These are phyloP conservation scores for Erebia aethiops DNA, from an alignment of 2,888 invertebrate species.

Conservation along the genomic window DNA sequence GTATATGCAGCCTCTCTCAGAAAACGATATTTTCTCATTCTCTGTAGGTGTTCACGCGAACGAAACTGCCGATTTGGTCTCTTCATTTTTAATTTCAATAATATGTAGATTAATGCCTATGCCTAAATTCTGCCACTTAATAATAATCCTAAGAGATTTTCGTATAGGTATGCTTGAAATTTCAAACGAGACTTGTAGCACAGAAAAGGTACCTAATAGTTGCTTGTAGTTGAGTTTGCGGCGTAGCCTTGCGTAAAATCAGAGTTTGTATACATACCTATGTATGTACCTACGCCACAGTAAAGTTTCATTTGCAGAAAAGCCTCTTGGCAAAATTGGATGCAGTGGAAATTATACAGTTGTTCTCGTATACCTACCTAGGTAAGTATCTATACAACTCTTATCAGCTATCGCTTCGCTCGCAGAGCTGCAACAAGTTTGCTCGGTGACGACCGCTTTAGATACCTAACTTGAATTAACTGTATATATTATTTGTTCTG, in stretches of 20 bases:
- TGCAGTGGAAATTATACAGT: neutral
- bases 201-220: too few species aligned
- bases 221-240: neutral
- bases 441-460: neutral
- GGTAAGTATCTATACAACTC: neutral
- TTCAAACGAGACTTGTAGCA: neutral
- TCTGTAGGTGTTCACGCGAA: too few species aligned
- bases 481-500: neutral
- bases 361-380: neutral
- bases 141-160: neutral
- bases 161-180: neutral
- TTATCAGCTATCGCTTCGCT: neutral
- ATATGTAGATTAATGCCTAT: neutral
- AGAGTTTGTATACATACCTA: neutral
- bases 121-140: neutral
- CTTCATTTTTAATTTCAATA: too few species aligned
- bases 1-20: too few species aligned
- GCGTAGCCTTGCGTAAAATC: neutral
- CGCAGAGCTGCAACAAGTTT: neutral
- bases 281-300: neutral
- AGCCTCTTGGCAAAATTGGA: conserved; percentile 7
- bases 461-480: neutral
- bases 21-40: too few species aligned
- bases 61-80: too few species aligned
- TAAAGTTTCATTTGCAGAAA: conserved; percentile 6